Percentiles rank a stretch among this genome's conserved stretches.
Conservation (phyloP, 2,113 vertebrate genomes). For the Phainopepla nitens region DNA sequence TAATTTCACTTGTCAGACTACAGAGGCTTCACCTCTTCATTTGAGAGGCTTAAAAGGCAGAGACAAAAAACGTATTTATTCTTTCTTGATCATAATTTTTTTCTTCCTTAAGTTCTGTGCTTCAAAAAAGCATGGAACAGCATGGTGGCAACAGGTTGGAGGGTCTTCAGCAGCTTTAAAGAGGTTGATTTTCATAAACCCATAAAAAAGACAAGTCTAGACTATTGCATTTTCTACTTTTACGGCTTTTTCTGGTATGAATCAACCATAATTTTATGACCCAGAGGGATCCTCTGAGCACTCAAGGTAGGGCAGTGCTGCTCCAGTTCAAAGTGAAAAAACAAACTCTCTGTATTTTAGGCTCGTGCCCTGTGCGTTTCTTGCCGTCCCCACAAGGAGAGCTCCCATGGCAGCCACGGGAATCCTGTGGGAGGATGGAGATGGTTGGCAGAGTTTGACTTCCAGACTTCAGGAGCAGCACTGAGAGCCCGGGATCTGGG, state of each 20-base stretch:
- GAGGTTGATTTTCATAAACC: neutral
- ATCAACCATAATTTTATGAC: neutral
- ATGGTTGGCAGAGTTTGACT: neutral
- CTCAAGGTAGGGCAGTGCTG: neutral
- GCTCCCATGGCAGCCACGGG: neutral
- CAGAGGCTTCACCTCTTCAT: neutral
- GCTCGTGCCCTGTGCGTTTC: neutral
- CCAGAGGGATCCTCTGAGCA: neutral
- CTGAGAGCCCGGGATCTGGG: neutral
- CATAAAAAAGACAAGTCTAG: neutral
- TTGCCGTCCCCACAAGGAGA: neutral
- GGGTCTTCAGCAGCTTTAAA: neutral
- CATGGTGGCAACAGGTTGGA: neutral
- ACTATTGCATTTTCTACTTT: neutral
- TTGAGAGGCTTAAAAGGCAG: neutral
- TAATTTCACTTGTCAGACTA: neutral
- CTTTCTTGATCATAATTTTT: neutral
- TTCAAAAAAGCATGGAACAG: neutral
- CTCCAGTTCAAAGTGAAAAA: neutral
- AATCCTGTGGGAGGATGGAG: constrained; percentile 6
- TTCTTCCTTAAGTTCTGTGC: neutral
- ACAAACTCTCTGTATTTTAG: neutral
- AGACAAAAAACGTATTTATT: rapidly evolving
- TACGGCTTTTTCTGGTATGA: neutral
- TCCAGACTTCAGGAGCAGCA: neutral